Base-by-base conservation (phyloP, 2,113 vertebrate genomes). In the Agelaius tricolor region DNA sequence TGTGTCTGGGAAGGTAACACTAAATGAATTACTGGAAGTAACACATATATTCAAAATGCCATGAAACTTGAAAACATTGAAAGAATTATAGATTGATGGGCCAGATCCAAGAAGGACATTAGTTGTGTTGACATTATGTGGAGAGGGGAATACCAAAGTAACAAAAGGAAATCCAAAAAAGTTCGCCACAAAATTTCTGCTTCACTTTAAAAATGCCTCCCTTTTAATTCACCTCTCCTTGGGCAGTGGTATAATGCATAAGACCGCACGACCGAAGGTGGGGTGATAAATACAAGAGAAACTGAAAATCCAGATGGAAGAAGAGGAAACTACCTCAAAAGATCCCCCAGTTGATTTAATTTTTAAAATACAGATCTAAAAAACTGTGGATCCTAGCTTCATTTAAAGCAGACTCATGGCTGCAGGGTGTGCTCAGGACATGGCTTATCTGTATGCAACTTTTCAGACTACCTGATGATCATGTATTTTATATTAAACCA, bases 91-190 rank as follows among this genome's bases (percentile, higher is more conserved):
- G 80, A 81, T 46, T 71, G 63, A 71, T 86, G 94, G 95, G 94
- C 96, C 96, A 97, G 96, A 95, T 97, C 95, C 96, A 95, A 97
- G 90, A 80, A 96, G 68, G 90, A 71, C 5, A n/a, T 88, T 11
- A 69, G 39, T 71, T 78, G 74, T 23, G 3, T 82, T 93, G 37
- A 37, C 37, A 37, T 74, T 52, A 82, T 31, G 33, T 41, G 28
- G 24, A 90, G 67, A 66, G 46, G 23, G 55, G 67, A 96, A 92
- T 47, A 51, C 3, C n/a, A 5, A 66, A 86, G 30, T 67, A 71
- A 63, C 67, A 77, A 80, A 86, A 41, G 23, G 18, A 74, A 91
- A 76, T n/a, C 28, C 31, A 59, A 73, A 9, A 16, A 76, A 24
- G 28, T 58, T 73, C 23, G 67, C 49, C 22, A 30, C 9, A 62